phyloP scores from a whole-genome alignment of 2,797 vertebrate species.

The Erpetoichthys calabaricus region DNA sequence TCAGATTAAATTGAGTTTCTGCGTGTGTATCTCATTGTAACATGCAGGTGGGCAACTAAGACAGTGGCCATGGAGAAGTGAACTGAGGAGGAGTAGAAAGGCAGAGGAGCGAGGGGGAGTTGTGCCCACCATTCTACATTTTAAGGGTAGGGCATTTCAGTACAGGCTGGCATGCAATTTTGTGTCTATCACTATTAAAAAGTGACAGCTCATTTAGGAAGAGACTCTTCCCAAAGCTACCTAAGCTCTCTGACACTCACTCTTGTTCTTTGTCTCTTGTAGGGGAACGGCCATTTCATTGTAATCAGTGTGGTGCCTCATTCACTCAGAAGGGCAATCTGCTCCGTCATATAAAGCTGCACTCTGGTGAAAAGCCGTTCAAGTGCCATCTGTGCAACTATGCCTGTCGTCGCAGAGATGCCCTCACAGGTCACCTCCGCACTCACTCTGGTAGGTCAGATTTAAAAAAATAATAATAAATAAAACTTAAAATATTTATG shows the following conservation, averaged over 20 bases:
- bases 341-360: constrained; percentile 93
- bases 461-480: too few relatives aligned
- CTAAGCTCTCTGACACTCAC: neutral
- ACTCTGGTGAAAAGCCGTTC: constrained; percentile 96
- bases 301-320: constrained; percentile 92
- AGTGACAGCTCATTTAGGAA: too few relatives aligned
- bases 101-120: too few relatives aligned
- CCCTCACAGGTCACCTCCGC: constrained; percentile 87
- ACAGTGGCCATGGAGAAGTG: too few relatives aligned
- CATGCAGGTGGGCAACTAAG: too few relatives aligned
- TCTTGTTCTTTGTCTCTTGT: constrained; percentile 17
- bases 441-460: constrained; percentile 83
- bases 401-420: constrained; percentile 90
- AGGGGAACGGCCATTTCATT: constrained; percentile 97
- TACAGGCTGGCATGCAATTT: constrained; percentile 23
- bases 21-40: constrained; percentile 13
- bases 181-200: too few relatives aligned
- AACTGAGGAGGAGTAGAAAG: too few relatives aligned
- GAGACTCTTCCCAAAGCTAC: neutral
- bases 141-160: too few relatives aligned
- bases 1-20: constrained; percentile 30
- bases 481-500: too few relatives aligned
- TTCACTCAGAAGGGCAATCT: constrained; percentile 98
- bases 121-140: too few relatives aligned
- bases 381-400: constrained; percentile 98